Evolutionary conservation across 2,113 vertebrate species (phyloP), one percentile per base, ranked within the genome.

Genomic region (Urocolius indicus): DNA sequence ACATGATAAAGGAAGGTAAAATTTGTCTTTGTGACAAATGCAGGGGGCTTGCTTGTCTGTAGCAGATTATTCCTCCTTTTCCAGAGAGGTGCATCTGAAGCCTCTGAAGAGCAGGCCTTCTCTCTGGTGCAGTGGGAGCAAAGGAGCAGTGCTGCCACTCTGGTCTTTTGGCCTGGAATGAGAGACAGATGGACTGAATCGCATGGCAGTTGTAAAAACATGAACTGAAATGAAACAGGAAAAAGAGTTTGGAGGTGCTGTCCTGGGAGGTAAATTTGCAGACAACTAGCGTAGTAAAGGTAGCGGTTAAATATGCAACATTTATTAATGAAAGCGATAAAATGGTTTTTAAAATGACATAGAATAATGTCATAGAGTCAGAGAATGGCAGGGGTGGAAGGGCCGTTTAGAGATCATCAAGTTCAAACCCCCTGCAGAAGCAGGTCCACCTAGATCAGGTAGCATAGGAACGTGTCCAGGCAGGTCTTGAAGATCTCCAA

Each of bases 41-140:
- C 15, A 13, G 24, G 11, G 27, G 2, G 0, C 13, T 55, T 1
- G 14, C 24, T 15, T 51, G 38, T 7, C 22, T 0, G 1, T 18
- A 36, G 51, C 0, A 0, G 36, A 5, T 30, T 32, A 34, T 38
- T 75, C 6, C 13, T 73, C 30, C 29, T 6, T 17, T 41, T 12
- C 18, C 32, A 16, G 45, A 80, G 82, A 55, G 59, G 55, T 27
- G 32, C 20, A 7, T 7, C 41, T 19, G 7, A 13, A 4, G 14
- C 3, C 17, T 0, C 0, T 0, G 68, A 52, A 48, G 26, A 32
- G 17, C 3, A 6, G 30, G 21, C 21, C 11, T 3, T 17, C 27
- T 34, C 16, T 49, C 11, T 14, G 7, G 41, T 3, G n/a, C 61
- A 11, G 10, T 4, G 43, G 26, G 9, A 66, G 34, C 41, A 8